Conservation (phyloP, 2,113 vertebrate genomes). For the Hiodon tergisus region DNA sequence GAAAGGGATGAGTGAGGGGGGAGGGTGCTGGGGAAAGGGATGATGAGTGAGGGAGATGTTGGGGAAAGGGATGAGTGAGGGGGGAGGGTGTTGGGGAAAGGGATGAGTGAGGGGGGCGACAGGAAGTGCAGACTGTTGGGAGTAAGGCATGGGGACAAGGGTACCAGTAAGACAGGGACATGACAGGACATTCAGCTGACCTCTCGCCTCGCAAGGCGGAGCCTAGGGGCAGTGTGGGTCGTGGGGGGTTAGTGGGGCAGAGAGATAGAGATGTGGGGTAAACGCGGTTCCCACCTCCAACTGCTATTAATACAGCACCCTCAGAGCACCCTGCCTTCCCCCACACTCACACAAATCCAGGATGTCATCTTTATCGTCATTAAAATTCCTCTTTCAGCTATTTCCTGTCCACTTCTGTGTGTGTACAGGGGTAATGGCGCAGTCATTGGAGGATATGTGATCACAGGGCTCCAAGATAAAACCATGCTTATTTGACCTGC, state of each 20-base stretch:
- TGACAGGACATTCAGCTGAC: neutral
- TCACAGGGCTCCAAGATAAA: neutral
- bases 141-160: no score
- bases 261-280: neutral
- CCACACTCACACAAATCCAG: neutral
- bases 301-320: slow-evolving; percentile 6
- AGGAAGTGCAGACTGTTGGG: no score
- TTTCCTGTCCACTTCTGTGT: slow-evolving; percentile 10
- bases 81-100: neutral
- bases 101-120: neutral
- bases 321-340: neutral
- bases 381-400: slow-evolving; percentile 15
- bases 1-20: neutral
- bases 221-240: neutral
- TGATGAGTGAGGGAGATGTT: no score
- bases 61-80: neutral
- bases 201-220: neutral
- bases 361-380: slow-evolving; percentile 14
- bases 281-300: neutral
- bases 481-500: neutral
- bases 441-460: neutral
- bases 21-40: neutral
- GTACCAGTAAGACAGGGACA: neutral
- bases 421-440: neutral
- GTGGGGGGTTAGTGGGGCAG: neutral